Evolutionary conservation across 2,888 invertebrate genomes (phyloP), one percentile per base, ranked within the genome.

Genomic region (Tachina lurida): DNA sequence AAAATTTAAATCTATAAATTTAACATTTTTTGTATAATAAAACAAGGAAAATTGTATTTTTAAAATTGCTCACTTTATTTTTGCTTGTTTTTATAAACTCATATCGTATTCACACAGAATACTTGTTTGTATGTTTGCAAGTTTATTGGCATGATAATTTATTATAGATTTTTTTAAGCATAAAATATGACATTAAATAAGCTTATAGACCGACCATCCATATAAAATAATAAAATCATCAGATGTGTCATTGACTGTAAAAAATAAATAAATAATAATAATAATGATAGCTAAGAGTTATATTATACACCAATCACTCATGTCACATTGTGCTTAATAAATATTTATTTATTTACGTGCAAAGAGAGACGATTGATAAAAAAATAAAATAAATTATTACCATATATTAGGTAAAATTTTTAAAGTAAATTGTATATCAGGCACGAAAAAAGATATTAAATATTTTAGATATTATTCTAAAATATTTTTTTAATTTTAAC

Each of bases 171-270:
- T 79, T 73, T 39, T 62, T 68, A 73, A 74, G 76, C 71, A 71
- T 80, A 71, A 80, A 58, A 68, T 68, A 81, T 74, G 62, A 77
- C 63, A 81, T 22, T 13, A 47, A 81, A 54, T 73, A 80, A 81
- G 45, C 13, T 49, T 39, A 62, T 19, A 76, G 43, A 71, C 22
- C 52, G 43, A 71, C 22, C 52, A 43, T 10, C 58, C 19, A 75
- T 81, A 73, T 78, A 80, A 79, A 87, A 84, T 79, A 84, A 87
- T 74, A 84, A 87, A 84, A 76, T 86, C 87, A 84, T 86, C 73
- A 79, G 62, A 81, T 84, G 75, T 54, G 67, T 81, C 67, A 80
- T 81, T 78, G 62, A 60, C 19, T 60, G 60, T 58, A 56, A 22
- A 54, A 81, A 58, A 52, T 13, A 13, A 12, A 47, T 63, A 77